Evolutionary conservation across 2,888 invertebrate species (phyloP), one percentile per base, ranked within the genome.

Genomic region (Agriopis marginaria): DNA sequence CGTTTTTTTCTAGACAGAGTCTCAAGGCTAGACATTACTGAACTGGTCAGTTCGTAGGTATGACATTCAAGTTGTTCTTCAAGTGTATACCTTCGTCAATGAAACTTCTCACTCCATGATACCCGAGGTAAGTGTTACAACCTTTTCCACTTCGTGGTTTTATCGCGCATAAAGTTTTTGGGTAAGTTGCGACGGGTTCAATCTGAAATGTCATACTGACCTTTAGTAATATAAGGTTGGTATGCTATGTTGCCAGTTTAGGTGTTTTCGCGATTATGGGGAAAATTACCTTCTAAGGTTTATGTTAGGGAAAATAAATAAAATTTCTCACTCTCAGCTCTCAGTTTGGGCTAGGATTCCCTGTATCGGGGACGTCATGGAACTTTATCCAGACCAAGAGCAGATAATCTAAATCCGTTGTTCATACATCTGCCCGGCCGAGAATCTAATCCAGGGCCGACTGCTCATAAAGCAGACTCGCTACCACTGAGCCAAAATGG

Each of bases 191-290:
- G 32, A 23, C 32, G 49, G 60, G 49, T 49, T 40, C 49, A 49
- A 23, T 53, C 59, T 50, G 32, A 66, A 66, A 66, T 61, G 66
- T 61, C 66, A 44, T n/a, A 50, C 55, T 66, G 54, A 54, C 54
- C 39, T 54, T 54, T 54, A 54, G n/a, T 54, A 39, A n/a, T 8
- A n/a, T 8, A n/a, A 2, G 47, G 47, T 11, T 7, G n/a, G n/a
- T 54, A 23, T 23, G 23, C 10, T 23, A n/a, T 54, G 54, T 39
- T 54, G 54, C 39, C 39, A 39, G 39, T 5, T 10, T 32, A 12
- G 12, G 6, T 11, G 8, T 32, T n/a, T 39, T 4, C n/a, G 3
- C 4, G 39, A n/a, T 3, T n/a, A 40, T n/a, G 2, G 39, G 39
- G 0, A 39, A 39, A 53, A 53, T 7, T 4, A 5, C 12, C n/a